These are phyloP conservation scores for Tinamus guttatus DNA, from an alignment of 2,113 vertebrate genomes.

Conservation along the genomic window DNA sequence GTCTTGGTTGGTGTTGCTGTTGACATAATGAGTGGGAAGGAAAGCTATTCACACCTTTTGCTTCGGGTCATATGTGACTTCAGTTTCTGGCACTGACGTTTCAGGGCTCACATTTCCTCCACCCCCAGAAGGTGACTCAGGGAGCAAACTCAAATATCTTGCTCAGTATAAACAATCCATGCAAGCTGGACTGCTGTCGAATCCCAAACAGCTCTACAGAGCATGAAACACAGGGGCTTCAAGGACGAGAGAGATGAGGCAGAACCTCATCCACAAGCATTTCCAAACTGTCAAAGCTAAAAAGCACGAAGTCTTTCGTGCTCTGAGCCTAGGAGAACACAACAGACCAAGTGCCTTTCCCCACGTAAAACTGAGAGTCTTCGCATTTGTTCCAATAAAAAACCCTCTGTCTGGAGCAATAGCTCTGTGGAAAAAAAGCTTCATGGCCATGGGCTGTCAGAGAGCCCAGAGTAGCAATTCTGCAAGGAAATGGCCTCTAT, in stretches of 20 bases:
- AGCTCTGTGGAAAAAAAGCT: not conserved
- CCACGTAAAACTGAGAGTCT: not conserved
- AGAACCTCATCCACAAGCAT: not conserved
- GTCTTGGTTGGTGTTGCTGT: not conserved
- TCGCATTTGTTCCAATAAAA: not conserved
- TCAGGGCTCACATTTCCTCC: not conserved
- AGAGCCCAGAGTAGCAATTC: accelerated
- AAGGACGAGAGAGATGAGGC: not conserved
- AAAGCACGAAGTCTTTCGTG: not conserved
- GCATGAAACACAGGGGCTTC: not conserved
- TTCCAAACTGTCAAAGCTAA: not conserved
- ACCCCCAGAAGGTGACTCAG: slow-evolving; percentile 24
- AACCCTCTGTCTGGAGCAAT: not conserved
- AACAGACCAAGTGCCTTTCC: not conserved
- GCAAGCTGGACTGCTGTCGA: accelerated
- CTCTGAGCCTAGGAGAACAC: accelerated
- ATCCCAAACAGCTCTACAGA: not conserved
- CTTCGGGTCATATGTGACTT: not conserved
- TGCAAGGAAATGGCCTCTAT: not conserved
- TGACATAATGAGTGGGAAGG: slow-evolving; percentile 1
- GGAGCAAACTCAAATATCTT: not conserved
- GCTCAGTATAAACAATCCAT: not conserved
- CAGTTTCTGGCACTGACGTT: not conserved
- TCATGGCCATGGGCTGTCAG: not conserved
- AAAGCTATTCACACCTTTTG: not conserved